Conservation (phyloP, 2,888 invertebrate genomes). For the Lithophane socia region DNA sequence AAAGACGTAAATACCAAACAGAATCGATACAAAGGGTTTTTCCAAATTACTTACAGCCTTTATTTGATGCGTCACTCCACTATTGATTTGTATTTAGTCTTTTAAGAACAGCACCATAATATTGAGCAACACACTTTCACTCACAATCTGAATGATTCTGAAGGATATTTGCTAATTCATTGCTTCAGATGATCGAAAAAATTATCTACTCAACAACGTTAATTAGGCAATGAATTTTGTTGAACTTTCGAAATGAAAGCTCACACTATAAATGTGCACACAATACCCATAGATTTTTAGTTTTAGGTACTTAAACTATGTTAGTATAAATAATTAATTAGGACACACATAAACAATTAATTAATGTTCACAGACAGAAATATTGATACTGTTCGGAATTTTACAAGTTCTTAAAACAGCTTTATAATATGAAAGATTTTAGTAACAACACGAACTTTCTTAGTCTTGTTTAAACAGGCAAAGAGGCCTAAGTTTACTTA, state of each 20-base stretch:
- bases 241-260: too few species aligned
- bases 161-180: too few species aligned
- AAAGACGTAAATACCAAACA: conserved; percentile 28
- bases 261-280: too few species aligned
- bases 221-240: too few species aligned
- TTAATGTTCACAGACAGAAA: neutral
- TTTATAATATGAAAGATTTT: neutral
- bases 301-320: too few species aligned
- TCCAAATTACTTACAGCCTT: conserved; percentile 30
- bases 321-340: too few species aligned
- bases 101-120: too few species aligned
- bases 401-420: neutral
- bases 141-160: too few species aligned
- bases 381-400: neutral
- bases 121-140: neutral
- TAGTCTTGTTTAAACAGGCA: neutral
- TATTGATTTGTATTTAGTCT: conserved; percentile 26
- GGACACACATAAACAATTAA: too few species aligned
- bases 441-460: neutral
- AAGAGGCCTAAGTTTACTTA: neutral
- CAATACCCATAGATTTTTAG: too few species aligned
- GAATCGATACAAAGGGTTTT: conserved; percentile 49
- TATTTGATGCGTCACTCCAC: conserved; percentile 24
- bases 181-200: too few species aligned
- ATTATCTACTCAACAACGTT: too few species aligned